A percentile compares a stretch with the other conserved stretches of the same genome.
These are phyloP conservation scores for Loris lydekkerianus DNA, from an alignment of 2,797 vertebrate genomes.

Conservation along the genomic window DNA sequence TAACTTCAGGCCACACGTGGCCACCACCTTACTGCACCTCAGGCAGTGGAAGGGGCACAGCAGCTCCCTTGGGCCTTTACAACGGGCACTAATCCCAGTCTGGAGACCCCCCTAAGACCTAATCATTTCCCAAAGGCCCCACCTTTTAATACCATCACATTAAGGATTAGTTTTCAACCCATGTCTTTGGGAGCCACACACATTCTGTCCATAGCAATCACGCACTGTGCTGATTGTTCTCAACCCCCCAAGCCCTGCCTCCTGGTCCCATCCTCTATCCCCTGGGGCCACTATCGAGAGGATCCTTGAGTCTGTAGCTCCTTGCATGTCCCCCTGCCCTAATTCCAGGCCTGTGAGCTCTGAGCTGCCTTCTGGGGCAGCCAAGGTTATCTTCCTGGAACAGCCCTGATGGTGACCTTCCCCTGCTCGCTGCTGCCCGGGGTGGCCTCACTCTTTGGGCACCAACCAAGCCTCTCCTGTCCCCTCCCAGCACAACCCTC, in stretches of 20 bases:
- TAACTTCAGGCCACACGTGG: no score
- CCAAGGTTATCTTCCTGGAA: background rate
- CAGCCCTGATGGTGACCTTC: background rate
- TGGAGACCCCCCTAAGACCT: background rate
- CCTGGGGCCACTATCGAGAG: background rate
- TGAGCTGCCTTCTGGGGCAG: accelerated
- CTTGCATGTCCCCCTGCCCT: accelerated
- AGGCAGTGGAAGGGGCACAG: accelerated
- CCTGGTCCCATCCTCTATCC: accelerated
- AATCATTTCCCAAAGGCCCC: background rate
- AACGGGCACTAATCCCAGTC: background rate
- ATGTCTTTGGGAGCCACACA: background rate
- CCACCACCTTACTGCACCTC: background rate
- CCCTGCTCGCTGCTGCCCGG: background rate
- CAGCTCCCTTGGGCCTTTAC: background rate
- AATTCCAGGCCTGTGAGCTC: no score
- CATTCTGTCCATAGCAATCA: no score
- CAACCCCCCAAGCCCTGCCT: accelerated
- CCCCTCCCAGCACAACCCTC: accelerated
- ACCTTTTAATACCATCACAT: background rate
- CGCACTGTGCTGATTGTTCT: background rate
- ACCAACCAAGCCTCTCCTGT: no score
- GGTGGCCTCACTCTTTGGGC: background rate
- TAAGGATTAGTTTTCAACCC: no score
- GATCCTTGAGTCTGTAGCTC: no score